Evolutionary conservation across 2,797 vertebrate species (phyloP).

Genomic region (Zenarchopterus dispar): DNA sequence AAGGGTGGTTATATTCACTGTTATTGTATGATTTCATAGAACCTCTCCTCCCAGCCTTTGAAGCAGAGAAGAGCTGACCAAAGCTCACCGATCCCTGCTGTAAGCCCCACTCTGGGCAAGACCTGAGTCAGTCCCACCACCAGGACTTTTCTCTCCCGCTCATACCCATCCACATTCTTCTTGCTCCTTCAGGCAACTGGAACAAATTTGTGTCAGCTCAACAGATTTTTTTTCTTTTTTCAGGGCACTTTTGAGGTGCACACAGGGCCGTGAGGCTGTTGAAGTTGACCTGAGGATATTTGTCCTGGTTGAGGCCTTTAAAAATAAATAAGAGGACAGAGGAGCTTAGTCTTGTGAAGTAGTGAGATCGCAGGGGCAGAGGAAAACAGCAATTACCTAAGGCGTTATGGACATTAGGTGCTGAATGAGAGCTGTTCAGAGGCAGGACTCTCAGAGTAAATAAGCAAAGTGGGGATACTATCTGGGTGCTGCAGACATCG

Average conservation of each 20-base stretch:
- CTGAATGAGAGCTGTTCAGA: slow-evolving; percentile 73
- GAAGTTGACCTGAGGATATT: slow-evolving; percentile 77
- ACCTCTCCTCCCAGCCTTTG: slow-evolving; percentile 80
- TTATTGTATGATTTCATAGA: slow-evolving; percentile 81
- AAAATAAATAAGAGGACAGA: slow-evolving; percentile 83
- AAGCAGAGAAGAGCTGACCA: slow-evolving; percentile 73
- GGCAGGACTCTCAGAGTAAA: slow-evolving; percentile 70
- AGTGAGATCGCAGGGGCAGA: slow-evolving; percentile 70
- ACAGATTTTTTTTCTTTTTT: slow-evolving; percentile 62
- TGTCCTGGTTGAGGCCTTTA: slow-evolving; percentile 78
- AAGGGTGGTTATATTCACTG: slow-evolving; percentile 79
- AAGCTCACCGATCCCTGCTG: slow-evolving; percentile 77
- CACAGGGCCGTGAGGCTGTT: slow-evolving; percentile 66
- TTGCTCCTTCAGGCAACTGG: slow-evolving; percentile 74
- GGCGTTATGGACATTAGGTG: slow-evolving; percentile 73
- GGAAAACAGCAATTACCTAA: slow-evolving; percentile 79
- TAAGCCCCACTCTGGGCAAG: slow-evolving; percentile 74
- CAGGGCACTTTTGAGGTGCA: slow-evolving; percentile 65
- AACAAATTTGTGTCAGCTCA: slow-evolving; percentile 80
- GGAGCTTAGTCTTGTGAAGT: slow-evolving; percentile 72
- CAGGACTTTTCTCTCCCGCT: slow-evolving; percentile 57
- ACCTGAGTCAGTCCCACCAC: slow-evolving; percentile 66
- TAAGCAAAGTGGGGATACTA: slow-evolving; percentile 72
- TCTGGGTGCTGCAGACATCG: slow-evolving; percentile 55
- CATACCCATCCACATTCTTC: slow-evolving; percentile 71